Evolutionary conservation across 2,113 vertebrate species (phyloP), one percentile per base, ranked within the genome.

Genomic region (Xerus inauris): DNA sequence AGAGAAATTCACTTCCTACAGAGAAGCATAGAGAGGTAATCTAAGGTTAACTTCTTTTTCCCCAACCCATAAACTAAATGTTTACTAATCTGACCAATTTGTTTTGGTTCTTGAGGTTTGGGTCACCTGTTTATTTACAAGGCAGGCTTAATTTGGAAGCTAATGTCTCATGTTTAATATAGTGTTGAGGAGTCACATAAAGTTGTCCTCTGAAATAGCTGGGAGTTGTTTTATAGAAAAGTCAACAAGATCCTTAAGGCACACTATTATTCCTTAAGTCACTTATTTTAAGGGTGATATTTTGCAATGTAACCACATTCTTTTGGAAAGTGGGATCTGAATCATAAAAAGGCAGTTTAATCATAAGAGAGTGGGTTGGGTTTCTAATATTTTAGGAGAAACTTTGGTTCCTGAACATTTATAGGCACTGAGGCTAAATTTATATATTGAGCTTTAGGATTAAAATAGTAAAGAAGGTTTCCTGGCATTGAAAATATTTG

Each of bases 121-220:
- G 95, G 96, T 91, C 89, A 94, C 89, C 93, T 97, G 84, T 97
- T 97, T 97, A 97, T 97, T 97, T 93, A 83, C 22, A 83, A 94
- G 69, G 0, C 42, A 49, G 87, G 38, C 69, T 94, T 94, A 87
- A 95, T 94, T 97, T 96, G 91, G 79, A 96, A 92, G 86, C 81
- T 72, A 93, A 71, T 28, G 49, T 91, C 95, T 94, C 45, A 77
- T 96, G 71, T 95, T 95, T 93, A 87, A 88, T 91, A 59, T 20
- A 83, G 89, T 77, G 57, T 93, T 75, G 57, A 89, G 95, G 67
- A 85, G 77, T 47, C 69, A 35, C 35, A 77, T 62, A 69, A 94
- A 86, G 40, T 81, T 95, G 86, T 80, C 72, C 32, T 96, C 73
- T 81, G 57, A 92, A 96, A 95, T 82, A 89, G 57, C 51, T 93